These are phyloP conservation scores for Scortum barcoo DNA, from an alignment of 2,113 vertebrate species.

Conservation along the genomic window DNA sequence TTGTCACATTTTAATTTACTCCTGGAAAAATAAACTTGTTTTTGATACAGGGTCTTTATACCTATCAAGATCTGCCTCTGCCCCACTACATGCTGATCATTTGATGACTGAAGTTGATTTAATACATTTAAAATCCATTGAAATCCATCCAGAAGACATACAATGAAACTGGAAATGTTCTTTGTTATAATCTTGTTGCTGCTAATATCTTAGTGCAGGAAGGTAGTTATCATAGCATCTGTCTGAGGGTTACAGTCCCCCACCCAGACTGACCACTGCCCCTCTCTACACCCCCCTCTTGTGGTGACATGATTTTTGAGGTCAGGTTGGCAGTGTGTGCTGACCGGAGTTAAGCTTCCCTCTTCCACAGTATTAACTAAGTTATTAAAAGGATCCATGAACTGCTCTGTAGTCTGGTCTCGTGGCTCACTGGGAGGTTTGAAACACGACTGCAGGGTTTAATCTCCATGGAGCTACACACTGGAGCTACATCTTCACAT, in stretches of 20 bases:
- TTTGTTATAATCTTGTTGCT: neutral
- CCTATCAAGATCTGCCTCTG: neutral
- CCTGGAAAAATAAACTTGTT: neutral
- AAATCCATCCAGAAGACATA: neutral
- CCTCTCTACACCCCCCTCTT: constrained; percentile 54
- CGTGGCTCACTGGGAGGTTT: neutral
- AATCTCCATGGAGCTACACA: constrained; percentile 1
- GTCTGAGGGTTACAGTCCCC: constrained; percentile 27
- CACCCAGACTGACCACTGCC: constrained; percentile 29
- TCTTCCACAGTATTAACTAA: neutral
- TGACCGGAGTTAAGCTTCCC: constrained; percentile 23
- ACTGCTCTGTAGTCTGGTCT: neutral
- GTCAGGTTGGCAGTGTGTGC: constrained; percentile 19
- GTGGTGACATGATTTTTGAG: constrained; percentile 44
- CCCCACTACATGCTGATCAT: neutral
- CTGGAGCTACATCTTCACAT: neutral
- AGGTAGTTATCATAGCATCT: constrained; percentile 27
- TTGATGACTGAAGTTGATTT: neutral
- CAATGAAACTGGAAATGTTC: neutral
- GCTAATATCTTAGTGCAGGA: neutral
- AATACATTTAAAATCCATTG: neutral
- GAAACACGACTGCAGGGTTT: constrained; percentile 12
- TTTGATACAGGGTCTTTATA: neutral
- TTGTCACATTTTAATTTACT: neutral
- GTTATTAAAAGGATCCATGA: constrained; percentile 19